Conservation (phyloP, 2,113 vertebrate genomes). For the Aleadryas rufinucha region DNA sequence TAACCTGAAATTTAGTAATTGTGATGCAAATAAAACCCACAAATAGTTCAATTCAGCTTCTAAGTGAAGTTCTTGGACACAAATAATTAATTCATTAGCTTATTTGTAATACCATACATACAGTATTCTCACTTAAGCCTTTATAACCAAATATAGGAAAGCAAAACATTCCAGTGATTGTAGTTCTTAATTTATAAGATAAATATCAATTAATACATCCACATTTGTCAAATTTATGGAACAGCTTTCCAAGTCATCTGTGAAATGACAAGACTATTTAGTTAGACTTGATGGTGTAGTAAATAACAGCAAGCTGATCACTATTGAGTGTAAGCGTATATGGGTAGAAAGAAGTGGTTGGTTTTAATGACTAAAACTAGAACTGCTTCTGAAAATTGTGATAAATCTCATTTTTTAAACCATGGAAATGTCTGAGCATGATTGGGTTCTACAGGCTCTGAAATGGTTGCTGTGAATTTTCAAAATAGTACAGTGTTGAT, state of each 20-base stretch:
- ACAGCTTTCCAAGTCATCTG: background rate
- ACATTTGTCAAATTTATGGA: background rate
- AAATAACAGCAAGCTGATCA: background rate
- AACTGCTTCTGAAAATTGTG: background rate
- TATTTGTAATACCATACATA: background rate
- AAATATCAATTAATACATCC: background rate
- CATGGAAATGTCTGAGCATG: background rate
- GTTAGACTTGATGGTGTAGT: background rate
- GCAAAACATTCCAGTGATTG: background rate
- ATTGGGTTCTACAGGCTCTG: background rate
- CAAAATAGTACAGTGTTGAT: accelerated
- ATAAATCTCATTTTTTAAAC: background rate
- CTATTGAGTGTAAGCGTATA: background rate
- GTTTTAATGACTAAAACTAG: background rate
- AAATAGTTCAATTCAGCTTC: background rate
- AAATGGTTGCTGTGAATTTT: background rate
- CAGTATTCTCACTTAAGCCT: background rate
- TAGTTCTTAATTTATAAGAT: background rate
- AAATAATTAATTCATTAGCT: background rate
- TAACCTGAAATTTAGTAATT: background rate
- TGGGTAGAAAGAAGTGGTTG: background rate
- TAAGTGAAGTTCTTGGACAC: background rate
- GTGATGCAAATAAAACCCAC: background rate
- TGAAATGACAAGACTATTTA: background rate
- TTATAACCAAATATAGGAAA: background rate